Percentiles rank a stretch among this genome's conserved stretches.
Evolutionary conservation across 2,888 invertebrate species (phyloP).

Genomic region (Ichneumoninae sp.): DNA sequence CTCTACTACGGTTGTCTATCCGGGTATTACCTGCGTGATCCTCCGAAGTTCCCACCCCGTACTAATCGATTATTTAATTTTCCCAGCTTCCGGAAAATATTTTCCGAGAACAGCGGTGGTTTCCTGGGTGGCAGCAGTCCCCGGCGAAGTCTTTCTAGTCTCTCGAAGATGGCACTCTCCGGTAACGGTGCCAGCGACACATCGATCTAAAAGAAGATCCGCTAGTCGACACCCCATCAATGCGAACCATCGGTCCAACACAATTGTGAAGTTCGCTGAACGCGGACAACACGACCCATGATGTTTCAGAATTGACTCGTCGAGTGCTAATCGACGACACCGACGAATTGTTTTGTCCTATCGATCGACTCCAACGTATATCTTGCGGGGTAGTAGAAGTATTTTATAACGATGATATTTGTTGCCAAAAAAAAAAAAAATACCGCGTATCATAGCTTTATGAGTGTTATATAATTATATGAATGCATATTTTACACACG

Average conservation of each 20-base stretch:
- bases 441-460: constrained; percentile 63
- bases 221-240: constrained; percentile 1
- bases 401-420: constrained; percentile 65
- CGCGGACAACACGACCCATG: constrained; percentile 36
- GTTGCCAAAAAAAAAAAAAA: constrained; percentile 65
- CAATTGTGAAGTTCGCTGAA: constrained; percentile 13
- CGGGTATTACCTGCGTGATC: too few relatives aligned
- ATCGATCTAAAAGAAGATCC: constrained; percentile 67
- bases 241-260: constrained; percentile 26
- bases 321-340: constrained; percentile 32
- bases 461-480: constrained; percentile 65
- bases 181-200: constrained; percentile 81
- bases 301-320: constrained; percentile 19
- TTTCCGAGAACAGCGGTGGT: constrained; percentile 90
- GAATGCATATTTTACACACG: constrained; percentile 60
- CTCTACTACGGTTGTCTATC: too few relatives aligned
- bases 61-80: constrained; percentile 6
- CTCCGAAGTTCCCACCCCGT: background rate
- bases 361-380: constrained; percentile 48
- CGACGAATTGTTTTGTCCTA: constrained; percentile 43
- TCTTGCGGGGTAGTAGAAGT: constrained; percentile 55
- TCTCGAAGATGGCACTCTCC: constrained; percentile 90
- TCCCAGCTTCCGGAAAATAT: constrained; percentile 94
- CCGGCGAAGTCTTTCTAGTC: constrained; percentile 91
- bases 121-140: constrained; percentile 90